phyloP scores from a whole-genome alignment of 2,888 invertebrate genomes.

The Hyposoter dolosus region DNA sequence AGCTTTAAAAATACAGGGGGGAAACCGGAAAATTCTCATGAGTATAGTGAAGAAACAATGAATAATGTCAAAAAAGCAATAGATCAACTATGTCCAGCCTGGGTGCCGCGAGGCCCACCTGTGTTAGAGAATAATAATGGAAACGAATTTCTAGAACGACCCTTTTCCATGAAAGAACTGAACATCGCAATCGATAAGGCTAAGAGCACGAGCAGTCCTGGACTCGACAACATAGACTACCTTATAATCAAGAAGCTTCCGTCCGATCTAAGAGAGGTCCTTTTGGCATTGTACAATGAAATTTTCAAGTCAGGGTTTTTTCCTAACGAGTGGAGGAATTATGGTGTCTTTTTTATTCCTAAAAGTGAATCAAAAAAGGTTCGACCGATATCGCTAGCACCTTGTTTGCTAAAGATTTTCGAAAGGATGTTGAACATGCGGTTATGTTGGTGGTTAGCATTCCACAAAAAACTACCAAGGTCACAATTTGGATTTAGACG shows the following conservation, averaged over 20 bases:
- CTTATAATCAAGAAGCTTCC: constrained; percentile 13
- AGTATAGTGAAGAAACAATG: constrained; percentile 11
- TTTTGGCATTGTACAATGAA: constrained; percentile 22
- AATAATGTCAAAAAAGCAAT: not conserved
- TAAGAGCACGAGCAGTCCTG: constrained; percentile 7
- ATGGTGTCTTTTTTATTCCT: constrained; percentile 39
- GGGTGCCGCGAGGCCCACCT: not conserved
- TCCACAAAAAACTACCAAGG: not conserved
- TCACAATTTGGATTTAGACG: constrained; percentile 9
- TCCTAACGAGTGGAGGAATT: constrained; percentile 34
- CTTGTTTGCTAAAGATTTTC: not conserved
- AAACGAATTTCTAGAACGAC: not conserved
- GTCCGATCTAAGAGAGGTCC: not conserved
- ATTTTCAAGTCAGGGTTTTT: constrained; percentile 9
- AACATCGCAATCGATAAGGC: not conserved
- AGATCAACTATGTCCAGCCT: constrained; percentile 10
- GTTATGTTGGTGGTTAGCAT: not conserved
- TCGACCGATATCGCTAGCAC: constrained; percentile 5
- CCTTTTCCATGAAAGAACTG: not conserved
- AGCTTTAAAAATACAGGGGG: constrained; percentile 20
- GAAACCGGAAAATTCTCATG: constrained; percentile 8
- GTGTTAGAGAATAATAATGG: not conserved
- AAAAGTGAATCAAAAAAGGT: not conserved
- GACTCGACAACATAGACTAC: constrained; percentile 32
- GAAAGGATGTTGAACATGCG: constrained; percentile 12